phyloP scores from a whole-genome alignment of 2,113 vertebrate species.

The Gymnorhina tibicen region DNA sequence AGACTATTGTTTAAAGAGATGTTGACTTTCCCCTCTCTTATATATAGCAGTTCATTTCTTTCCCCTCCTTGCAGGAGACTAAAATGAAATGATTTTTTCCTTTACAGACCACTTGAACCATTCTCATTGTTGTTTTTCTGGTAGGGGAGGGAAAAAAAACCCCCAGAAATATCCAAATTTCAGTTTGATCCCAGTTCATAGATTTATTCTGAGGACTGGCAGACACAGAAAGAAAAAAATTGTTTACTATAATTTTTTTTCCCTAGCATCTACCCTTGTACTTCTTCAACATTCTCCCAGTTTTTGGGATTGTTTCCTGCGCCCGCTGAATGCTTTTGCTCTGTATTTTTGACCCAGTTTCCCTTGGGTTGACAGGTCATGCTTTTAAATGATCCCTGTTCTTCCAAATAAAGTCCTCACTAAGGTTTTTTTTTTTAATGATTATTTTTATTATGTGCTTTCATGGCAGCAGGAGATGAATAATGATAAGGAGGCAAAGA shows the following conservation, averaged over 20 bases:
- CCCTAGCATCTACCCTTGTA: neutral
- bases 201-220: neutral
- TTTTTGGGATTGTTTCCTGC: neutral
- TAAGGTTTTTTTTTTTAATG: neutral
- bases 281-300: neutral
- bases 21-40: neutral
- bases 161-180: neutral
- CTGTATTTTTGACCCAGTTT: neutral
- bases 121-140: neutral
- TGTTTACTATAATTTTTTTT: neutral
- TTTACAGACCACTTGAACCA: neutral
- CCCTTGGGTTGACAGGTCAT: neutral
- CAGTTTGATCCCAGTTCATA: neutral
- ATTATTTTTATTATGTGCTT: neutral
- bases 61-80: neutral
- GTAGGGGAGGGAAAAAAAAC: accelerated
- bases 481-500: neutral
- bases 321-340: neutral
- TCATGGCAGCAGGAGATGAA: neutral
- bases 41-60: neutral
- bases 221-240: neutral
- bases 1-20: neutral
- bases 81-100: neutral
- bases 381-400: neutral
- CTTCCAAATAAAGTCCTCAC: neutral